Evolutionary conservation across 2,888 invertebrate species (phyloP), one percentile per base, ranked within the genome.

Genomic region (Thereva unica): DNA sequence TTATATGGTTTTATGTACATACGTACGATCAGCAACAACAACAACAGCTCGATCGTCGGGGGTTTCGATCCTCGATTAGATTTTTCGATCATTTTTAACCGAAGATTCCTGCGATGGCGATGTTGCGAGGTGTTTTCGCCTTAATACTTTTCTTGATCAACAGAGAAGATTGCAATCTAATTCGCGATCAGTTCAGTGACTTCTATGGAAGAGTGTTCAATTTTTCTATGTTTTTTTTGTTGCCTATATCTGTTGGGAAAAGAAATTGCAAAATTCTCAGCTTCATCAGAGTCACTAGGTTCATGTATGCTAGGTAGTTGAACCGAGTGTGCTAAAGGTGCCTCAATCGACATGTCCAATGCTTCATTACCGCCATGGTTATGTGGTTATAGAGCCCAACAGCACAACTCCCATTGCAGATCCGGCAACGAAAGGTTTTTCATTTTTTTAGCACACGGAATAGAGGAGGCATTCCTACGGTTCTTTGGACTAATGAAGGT

Each of bases 401-500:
- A 47, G 47, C 5, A n/a, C 1, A 47, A 47, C 6, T n/a, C n/a
- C 47, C 47, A 47, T 7, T 47, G 47, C 47, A 47, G 47, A 47
- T 47, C 47, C 47, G 34, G 41, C 55, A 38, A 55, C 40, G 56
- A 56, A 42, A 44, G 56, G 44, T 45, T 56, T 56, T 34, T 56
- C 23, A 23, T 23, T 44, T 56, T 56, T 56, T 44, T 56, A 35
- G 44, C 44, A 56, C 56, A n/a, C n/a, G n/a, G 45, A 56, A 56
- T 56, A 35, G n/a, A n/a, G 56, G 56, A 44, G 23, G 23, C 44
- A 56, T 56, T 56, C 56, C 56, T 56, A 34, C 56, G 44, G 45
- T 56, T 45, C 56, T 35, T 12, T 10, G n/a, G 23, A 42, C n/a
- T 56, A 56, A 56, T 56, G 56, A 56, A 56, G 56, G 56, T 56